Evolutionary conservation across 2,888 invertebrate species (phyloP).

Genomic region (Apodemia duryi): DNA sequence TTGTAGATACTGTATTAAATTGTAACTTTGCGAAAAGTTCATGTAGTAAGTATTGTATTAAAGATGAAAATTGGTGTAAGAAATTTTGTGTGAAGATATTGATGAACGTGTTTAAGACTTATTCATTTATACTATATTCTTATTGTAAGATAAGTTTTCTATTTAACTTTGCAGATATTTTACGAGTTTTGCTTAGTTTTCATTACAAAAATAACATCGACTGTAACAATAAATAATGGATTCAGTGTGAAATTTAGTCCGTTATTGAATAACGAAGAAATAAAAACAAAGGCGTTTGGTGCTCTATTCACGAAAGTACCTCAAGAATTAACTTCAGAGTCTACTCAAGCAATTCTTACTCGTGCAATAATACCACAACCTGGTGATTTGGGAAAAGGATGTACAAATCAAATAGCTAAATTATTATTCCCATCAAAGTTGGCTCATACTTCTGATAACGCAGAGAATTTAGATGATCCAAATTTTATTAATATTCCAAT

Average conservation of each 20-base stretch:
- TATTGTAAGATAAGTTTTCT: not conserved
- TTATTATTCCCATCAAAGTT: slow-evolving; percentile 38
- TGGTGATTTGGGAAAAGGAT: slow-evolving; percentile 37
- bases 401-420: slow-evolving; percentile 50
- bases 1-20: too few species aligned
- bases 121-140: too few species aligned
- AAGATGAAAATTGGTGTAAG: too few species aligned
- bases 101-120: too few species aligned
- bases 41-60: too few species aligned
- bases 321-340: slow-evolving; percentile 37
- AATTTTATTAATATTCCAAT: slow-evolving; percentile 52
- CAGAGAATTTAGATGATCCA: slow-evolving; percentile 21
- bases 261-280: slow-evolving; percentile 41
- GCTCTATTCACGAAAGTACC: slow-evolving; percentile 47
- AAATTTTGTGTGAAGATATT: too few species aligned
- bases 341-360: slow-evolving; percentile 33
- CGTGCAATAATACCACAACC: slow-evolving; percentile 37
- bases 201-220: slow-evolving; percentile 29
- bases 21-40: too few species aligned
- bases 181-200: slow-evolving; percentile 31
- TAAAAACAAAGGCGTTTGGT: slow-evolving; percentile 32
- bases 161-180: not conserved
- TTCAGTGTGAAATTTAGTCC: slow-evolving; percentile 50
- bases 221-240: slow-evolving; percentile 51
- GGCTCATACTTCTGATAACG: slow-evolving; percentile 24